These are phyloP conservation scores for Phyllostomus discolor DNA, from an alignment of 2,113 vertebrate genomes.

Conservation along the genomic window DNA sequence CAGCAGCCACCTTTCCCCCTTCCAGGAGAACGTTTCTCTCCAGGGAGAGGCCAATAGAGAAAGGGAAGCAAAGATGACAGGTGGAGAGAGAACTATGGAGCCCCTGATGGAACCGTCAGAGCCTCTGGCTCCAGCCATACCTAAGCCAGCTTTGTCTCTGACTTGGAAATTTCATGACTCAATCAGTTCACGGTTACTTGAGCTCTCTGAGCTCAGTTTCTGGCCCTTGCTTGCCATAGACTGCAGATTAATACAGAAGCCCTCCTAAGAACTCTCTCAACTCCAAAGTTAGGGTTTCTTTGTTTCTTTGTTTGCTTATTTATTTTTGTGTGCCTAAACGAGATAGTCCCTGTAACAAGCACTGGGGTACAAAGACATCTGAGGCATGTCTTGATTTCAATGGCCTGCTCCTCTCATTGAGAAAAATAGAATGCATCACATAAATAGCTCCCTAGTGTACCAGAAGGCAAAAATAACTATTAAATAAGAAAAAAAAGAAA, in stretches of 20 bases:
- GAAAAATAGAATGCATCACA: background rate
- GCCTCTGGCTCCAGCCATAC: background rate
- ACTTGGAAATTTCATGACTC: background rate
- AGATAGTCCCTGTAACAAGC: background rate
- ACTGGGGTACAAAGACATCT: background rate
- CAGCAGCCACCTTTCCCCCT: background rate
- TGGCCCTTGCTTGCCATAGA: background rate
- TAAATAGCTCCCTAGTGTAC: background rate
- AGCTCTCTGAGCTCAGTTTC: background rate
- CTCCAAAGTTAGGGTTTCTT: background rate
- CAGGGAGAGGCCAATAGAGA: background rate
- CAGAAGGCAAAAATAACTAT: background rate
- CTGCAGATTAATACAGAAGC: background rate
- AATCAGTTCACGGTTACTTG: background rate
- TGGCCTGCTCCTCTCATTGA: background rate
- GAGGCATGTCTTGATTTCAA: background rate
- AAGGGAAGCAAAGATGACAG: background rate
- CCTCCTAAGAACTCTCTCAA: background rate
- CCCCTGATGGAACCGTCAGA: background rate
- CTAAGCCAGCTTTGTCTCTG: background rate
- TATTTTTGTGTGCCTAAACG: background rate
- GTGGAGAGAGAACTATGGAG: background rate
- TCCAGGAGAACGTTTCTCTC: background rate
- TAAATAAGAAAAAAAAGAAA: background rate
- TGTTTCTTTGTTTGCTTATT: background rate